phyloP scores from a whole-genome alignment of 2,888 invertebrate species.

The Hyposoter didymator region DNA sequence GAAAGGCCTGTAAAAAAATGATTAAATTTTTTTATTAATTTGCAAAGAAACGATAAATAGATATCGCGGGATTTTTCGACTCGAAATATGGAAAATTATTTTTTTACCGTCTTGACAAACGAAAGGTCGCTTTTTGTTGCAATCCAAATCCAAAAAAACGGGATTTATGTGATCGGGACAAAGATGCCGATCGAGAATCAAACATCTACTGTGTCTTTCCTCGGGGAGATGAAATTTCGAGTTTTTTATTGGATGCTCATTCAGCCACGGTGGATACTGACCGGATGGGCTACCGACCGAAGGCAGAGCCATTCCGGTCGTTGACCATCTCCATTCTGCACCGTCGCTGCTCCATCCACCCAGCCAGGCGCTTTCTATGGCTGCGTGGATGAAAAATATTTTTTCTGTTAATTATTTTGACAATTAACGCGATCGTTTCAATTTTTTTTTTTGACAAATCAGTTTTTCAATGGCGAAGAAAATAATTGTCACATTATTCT shows the following conservation, averaged over 20 bases:
- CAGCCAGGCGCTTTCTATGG: conserved; percentile 71
- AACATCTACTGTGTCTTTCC: conserved; percentile 55
- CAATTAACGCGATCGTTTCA: too few relatives aligned
- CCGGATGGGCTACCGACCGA: conserved; percentile 51
- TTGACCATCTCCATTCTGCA: conserved; percentile 69
- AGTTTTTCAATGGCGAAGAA: too few relatives aligned
- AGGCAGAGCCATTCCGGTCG: conserved; percentile 62
- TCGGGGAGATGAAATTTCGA: conserved; percentile 26
- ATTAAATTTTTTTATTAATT: not conserved
- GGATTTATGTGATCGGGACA: conserved; percentile 66
- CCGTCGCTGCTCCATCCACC: conserved; percentile 69
- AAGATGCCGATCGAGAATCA: conserved; percentile 69
- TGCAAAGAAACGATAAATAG: not conserved
- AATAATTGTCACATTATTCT: too few relatives aligned
- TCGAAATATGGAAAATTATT: not conserved
- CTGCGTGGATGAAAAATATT: too few relatives aligned
- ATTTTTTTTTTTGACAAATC: too few relatives aligned
- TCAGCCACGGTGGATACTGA: conserved; percentile 69
- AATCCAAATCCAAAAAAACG: conserved; percentile 70
- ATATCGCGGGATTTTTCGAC: not conserved
- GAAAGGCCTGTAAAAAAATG: conserved; percentile 19
- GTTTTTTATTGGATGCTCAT: conserved; percentile 58
- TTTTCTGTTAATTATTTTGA: too few relatives aligned
- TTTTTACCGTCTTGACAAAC: conserved; percentile 65
- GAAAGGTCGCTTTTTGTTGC: conserved; percentile 70